A percentile compares a stretch with the other conserved stretches of the same genome.
Evolutionary conservation across 1,140 invertebrate species (phyloP).

Genomic region (Eciton burchellii): DNA sequence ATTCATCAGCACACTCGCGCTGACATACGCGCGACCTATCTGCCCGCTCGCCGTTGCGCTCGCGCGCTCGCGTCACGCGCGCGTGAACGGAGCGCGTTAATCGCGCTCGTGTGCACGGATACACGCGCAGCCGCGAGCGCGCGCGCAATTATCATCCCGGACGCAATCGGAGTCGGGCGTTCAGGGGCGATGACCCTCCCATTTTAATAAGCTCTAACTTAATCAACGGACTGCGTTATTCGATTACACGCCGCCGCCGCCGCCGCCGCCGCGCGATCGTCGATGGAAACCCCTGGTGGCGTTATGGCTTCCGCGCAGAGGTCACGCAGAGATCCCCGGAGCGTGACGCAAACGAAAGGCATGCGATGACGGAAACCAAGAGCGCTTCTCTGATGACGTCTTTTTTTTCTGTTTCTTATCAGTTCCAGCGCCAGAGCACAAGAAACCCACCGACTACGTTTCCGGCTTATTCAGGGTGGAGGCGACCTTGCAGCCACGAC

Average conservation of each 20-base stretch:
- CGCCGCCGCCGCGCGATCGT: constrained; percentile 60
- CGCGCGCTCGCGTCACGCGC: background rate
- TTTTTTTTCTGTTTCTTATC: constrained; percentile 73
- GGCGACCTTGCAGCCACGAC: constrained; percentile 86
- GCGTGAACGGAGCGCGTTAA: background rate
- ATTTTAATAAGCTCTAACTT: constrained; percentile 82
- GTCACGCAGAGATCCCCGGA: constrained; percentile 60
- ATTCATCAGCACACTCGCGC: background rate
- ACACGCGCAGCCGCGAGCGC: background rate
- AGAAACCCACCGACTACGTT: constrained; percentile 92
- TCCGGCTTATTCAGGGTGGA: constrained; percentile 91
- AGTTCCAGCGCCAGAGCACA: constrained; percentile 90
- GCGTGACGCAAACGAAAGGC: constrained; percentile 48
- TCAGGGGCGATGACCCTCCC: constrained; percentile 78
- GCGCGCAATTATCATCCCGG: constrained; percentile 53
- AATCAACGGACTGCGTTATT: constrained; percentile 81
- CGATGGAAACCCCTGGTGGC: constrained; percentile 65
- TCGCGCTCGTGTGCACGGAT: background rate
- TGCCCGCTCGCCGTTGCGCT: constrained; percentile 20
- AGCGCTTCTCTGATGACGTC: constrained; percentile 28
- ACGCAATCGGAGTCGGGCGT: constrained; percentile 15
- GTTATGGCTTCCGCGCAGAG: constrained; percentile 73
- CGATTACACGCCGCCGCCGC: constrained; percentile 75
- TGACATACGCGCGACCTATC: constrained; percentile 43
- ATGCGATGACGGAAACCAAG: background rate